Base-by-base conservation (phyloP, 2,888 invertebrate genomes). In the Idaea biselata region DNA sequence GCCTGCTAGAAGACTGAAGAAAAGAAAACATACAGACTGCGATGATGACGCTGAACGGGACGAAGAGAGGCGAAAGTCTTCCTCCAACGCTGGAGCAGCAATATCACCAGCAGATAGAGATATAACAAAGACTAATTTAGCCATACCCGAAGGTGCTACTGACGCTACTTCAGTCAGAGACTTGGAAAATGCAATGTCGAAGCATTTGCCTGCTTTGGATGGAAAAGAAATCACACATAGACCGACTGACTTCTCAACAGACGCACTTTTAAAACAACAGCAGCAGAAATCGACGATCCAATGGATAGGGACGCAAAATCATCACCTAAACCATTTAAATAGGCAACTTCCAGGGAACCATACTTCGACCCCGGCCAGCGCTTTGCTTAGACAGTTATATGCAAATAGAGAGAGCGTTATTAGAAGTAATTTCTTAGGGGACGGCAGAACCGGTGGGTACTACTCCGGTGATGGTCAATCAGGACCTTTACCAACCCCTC, bases 321-420 rank as follows among this genome's bases (percentile, higher is more conserved):
- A 93, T 67, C 94, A 93, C 63, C 77, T 94, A n/a, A 94, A 94
- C 61, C 94, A 94, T 72, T 78, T 94, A 67, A 94, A 93, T 63
- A 94, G 94, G 75, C 95, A 94, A 77, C 91, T 93, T 75, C 89
- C 94, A 74, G 80, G 88, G 60, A 80, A 89, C 68, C 94, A 94
- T 73, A 88, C 93, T 16, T 93, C 94, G 0, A 94, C 98, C 68
- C 97, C 98, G 0, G 98, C 98, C 0, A 97, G 98, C 0, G 97
- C 98, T 0, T 93, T 99, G 18, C 89, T 99, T 8, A 93, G 98
- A 31, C 98, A 98, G 82, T 93, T 99, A 1, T 98, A 98, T 83
- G 97, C 97, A 16, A 98, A 97, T 80, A 94, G 99, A 58, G 99
- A 99, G 86, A 98, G 98, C 80, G 99, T 99, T 16, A 99, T 99